Evolutionary conservation across 2,113 vertebrate species (phyloP).

Genomic region (Oxyura jamaicensis): DNA sequence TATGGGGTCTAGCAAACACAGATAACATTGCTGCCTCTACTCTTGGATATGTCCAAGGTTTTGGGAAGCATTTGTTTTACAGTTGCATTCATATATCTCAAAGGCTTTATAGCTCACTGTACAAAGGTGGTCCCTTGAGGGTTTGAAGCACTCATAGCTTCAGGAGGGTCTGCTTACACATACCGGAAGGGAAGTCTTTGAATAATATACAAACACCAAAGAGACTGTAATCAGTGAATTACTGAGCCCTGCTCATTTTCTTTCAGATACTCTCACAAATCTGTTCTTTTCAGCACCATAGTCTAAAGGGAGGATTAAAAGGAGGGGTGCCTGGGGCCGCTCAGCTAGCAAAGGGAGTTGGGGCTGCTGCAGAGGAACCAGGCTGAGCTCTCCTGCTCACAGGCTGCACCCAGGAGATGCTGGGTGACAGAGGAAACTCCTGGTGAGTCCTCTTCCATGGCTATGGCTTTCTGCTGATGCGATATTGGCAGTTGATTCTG

Average conservation of each 20-base stretch:
- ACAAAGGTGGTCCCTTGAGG: neutral
- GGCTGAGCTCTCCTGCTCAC: fast-evolving
- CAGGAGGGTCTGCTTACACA: neutral
- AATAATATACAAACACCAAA: neutral
- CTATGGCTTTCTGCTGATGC: fast-evolving
- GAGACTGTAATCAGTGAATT: neutral
- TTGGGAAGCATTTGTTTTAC: neutral
- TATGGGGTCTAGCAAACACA: neutral
- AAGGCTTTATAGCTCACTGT: neutral
- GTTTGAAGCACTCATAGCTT: neutral
- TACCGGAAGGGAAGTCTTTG: neutral
- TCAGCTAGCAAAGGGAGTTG: neutral
- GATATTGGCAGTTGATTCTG: neutral
- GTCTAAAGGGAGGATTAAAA: neutral
- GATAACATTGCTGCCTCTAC: neutral
- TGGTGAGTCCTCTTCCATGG: neutral
- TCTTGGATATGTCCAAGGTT: neutral
- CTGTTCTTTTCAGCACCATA: neutral
- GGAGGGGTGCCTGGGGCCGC: neutral
- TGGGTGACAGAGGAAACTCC: neutral
- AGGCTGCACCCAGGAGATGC: neutral
- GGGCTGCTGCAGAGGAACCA: neutral
- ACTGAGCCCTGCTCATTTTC: neutral
- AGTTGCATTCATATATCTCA: neutral
- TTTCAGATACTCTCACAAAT: neutral